Evolutionary conservation across 2,888 invertebrate species (phyloP), one percentile per base, ranked within the genome.

Genomic region (Microctonus brassicae): DNA sequence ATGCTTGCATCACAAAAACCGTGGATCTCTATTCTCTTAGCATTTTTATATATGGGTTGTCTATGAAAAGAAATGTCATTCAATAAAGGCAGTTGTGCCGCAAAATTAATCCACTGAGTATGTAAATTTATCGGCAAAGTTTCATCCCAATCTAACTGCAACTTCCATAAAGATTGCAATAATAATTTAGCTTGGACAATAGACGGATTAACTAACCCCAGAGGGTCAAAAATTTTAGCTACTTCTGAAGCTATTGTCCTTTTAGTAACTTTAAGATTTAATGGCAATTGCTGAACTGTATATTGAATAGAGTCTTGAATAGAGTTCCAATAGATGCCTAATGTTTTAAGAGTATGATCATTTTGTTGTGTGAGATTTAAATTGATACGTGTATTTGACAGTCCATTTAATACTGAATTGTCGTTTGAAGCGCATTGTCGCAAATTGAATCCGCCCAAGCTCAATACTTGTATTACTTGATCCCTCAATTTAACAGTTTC

Each of bases 1-100:
- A 73, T 66, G 17, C 76, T 78, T 0, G 78, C 78, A 20, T 80
- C 78, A 39, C 76, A 75, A 29, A 79, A 80, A 20, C 80, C 79
- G 22, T 76, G 76, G 0, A 79, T 17, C 39, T 78, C 68, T 5
- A 77, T 69, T 0, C 65, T 34, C 2, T 3, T 11, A 1, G 70
- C n/a, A 13, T 26, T 72, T 29, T 63, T 22, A 7, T 66, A 26
- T 7, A 73, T 17, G 11, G 76, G 53, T 26, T 67, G 58, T 7
- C 81, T 61, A 24, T 58, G 52, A 17, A 79, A 74, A 3, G 60
- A 9, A 1, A 78, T 29, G 0, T 77, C 24, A 53, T 77, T 74
- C 0, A 79, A 33, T 1, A 33, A 6, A 22, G 39, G 33, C 24
- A 78, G 42, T 42, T 77, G 74, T 17, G 69, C 17, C 1, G 39